Base-by-base conservation (phyloP, 2,113 vertebrate genomes). In the Accipiter cooperii region DNA sequence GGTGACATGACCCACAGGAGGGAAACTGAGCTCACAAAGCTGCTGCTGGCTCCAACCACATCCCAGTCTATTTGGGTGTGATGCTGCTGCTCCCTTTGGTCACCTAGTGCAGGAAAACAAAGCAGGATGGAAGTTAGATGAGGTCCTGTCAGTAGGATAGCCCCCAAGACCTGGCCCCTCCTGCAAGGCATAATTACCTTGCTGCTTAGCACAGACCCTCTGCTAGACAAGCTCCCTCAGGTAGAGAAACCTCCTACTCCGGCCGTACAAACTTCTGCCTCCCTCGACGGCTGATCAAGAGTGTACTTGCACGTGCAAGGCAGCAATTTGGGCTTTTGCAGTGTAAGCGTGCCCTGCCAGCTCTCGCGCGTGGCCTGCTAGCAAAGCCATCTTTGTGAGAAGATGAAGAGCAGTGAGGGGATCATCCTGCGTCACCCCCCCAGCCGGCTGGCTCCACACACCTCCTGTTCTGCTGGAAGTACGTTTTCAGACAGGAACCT, bases 241-340 rank as follows among this genome's bases (percentile, higher is more conserved):
- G 40, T 12, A 51, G 11, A 71, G 40, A 40, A 66, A 49, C 33
- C 22, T 71, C 34, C 38, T 82, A 3, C 31, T 71, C 34, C 0
- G 2, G 34, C 44, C 2, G 0, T 65, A 54, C 14, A 40, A 75
- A 6, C 33, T 40, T 34, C 55, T 46, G 33, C 29, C 29, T 54
- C 46, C 57, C 34, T 54, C 3, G 1, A 19, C 16, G 18, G 57
- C 57, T 2, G 9, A 22, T 19, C 46, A 21, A 13, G 76, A 54
- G 17, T 0, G 8, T 25, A 24, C 12, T 8, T 5, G 8, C 20
- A 8, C 1, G 3, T 19, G 17, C 34, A 29, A 36, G 51, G 65
- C 38, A 66, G 38, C 42, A 34, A 6, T 14, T 6, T 1, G 11
- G 65, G 21, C 26, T 54, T 42, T 26, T 36, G 22, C n/a, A 34